Conservation (phyloP, 2,888 invertebrate species). For the Drosophila testacea region DNA sequence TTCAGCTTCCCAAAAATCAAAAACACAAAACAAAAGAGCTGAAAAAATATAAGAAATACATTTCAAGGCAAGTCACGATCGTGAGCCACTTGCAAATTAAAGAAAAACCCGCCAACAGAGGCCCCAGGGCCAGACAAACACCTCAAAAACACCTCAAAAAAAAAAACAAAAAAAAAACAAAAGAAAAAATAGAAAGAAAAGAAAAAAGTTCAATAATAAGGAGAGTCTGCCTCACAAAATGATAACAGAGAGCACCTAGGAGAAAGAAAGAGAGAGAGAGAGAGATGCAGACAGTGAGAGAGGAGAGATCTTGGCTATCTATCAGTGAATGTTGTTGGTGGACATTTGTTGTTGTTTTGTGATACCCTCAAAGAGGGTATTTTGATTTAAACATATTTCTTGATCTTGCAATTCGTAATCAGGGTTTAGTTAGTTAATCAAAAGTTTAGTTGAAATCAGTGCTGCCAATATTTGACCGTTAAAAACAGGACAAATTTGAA, state of each 20-base stretch:
- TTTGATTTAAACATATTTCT: background rate
- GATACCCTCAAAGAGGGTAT: background rate
- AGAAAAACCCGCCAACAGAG: constrained; percentile 59
- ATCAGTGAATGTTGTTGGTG: constrained; percentile 42
- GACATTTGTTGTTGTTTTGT: constrained; percentile 14
- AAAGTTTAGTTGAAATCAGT: too few species aligned
- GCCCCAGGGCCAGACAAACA: constrained; percentile 44
- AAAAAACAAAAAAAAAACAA: constrained; percentile 3
- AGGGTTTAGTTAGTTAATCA: too few species aligned
- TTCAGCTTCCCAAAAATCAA: constrained; percentile 33
- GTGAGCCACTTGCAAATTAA: constrained; percentile 67
- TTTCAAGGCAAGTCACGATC: constrained; percentile 78
- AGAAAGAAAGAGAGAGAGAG: background rate
- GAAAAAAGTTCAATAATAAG: constrained; percentile 7
- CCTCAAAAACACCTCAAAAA: constrained; percentile 9
- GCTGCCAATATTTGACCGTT: too few species aligned
- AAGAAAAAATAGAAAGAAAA: constrained; percentile 11
- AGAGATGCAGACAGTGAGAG: constrained; percentile 1
- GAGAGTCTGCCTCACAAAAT: constrained; percentile 28
- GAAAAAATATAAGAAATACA: constrained; percentile 25
- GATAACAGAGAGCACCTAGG: constrained; percentile 62
- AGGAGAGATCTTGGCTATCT: constrained; percentile 22
- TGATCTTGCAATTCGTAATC: too few species aligned
- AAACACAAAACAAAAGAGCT: constrained; percentile 3
- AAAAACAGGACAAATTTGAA: too few species aligned